These are phyloP conservation scores for Agapornis canus DNA, from an alignment of 2,797 vertebrate species.

Conservation along the genomic window DNA sequence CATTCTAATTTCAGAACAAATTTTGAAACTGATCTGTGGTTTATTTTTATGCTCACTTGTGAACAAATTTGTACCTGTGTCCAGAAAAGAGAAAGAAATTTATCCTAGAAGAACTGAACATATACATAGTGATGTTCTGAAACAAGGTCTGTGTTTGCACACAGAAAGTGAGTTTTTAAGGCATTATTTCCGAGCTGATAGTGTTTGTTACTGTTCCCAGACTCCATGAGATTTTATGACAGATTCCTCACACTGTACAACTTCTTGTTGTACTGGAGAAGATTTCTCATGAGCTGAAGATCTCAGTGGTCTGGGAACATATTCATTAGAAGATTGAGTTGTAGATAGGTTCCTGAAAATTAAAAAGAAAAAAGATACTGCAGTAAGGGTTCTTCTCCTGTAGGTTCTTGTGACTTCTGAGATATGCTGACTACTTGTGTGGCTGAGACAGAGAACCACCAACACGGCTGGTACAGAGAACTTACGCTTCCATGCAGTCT, in stretches of 20 bases:
- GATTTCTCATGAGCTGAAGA: background rate
- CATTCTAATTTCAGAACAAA: background rate
- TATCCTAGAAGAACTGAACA: background rate
- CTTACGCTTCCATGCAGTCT: background rate
- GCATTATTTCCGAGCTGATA: background rate
- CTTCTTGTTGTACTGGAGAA: background rate
- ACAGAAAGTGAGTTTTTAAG: background rate
- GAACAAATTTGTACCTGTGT: background rate
- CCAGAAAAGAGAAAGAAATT: background rate
- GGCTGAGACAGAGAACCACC: background rate
- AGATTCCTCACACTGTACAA: background rate
- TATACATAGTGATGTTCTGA: fast-evolving
- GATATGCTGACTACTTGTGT: background rate
- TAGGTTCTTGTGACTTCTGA: background rate
- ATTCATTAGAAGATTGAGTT: background rate
- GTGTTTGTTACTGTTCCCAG: background rate
- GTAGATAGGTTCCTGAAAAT: background rate
- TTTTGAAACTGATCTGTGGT: background rate
- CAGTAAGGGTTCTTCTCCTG: background rate
- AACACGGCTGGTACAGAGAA: background rate
- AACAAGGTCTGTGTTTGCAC: background rate
- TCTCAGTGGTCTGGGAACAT: background rate
- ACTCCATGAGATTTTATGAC: background rate
- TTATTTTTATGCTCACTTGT: background rate
- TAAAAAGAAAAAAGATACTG: background rate